phyloP scores from a whole-genome alignment of 2,113 vertebrate genomes.

The Speoplatyrhinus poulsoni region DNA sequence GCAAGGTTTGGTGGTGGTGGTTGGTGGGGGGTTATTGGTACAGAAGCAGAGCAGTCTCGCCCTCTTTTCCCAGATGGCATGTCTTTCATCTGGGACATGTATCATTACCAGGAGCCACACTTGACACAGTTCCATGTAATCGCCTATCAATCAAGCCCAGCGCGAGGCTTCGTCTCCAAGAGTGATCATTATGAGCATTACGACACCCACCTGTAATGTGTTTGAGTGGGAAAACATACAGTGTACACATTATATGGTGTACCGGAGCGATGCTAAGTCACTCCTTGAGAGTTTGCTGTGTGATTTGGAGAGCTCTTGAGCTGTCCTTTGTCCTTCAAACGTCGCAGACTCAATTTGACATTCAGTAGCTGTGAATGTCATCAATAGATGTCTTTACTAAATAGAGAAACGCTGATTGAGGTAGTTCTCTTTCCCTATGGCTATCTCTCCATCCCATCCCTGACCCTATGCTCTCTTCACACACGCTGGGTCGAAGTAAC shows the following conservation, averaged over 20 bases:
- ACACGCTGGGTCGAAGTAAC: too few relatives aligned
- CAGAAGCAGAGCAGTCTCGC: slow-evolving; percentile 9
- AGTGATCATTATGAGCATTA: background rate
- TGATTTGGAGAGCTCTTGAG: slow-evolving; percentile 10
- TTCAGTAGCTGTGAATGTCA: too few relatives aligned
- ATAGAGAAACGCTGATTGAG: too few relatives aligned
- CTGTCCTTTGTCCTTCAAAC: slow-evolving; percentile 56
- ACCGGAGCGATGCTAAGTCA: slow-evolving; percentile 27
- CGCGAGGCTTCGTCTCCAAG: too few relatives aligned
- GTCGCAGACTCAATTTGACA: slow-evolving; percentile 12
- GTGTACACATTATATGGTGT: slow-evolving; percentile 40
- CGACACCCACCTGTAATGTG: slow-evolving; percentile 37
- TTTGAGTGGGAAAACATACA: slow-evolving; percentile 42
- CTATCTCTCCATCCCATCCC: too few relatives aligned
- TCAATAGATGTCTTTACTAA: too few relatives aligned
- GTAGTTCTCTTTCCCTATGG: too few relatives aligned
- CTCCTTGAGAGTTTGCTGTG: slow-evolving; percentile 13
- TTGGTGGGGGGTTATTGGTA: slow-evolving; percentile 2
- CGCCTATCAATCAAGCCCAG: too few relatives aligned
- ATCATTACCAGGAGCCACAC: slow-evolving; percentile 52
- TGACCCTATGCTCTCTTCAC: background rate
- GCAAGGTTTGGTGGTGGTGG: background rate
- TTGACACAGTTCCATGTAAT: slow-evolving; percentile 34
- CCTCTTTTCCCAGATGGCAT: slow-evolving; percentile 52
- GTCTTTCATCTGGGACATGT: slow-evolving; percentile 53